Conservation (phyloP, 2,888 invertebrate genomes). For the Venusia cambrica region DNA sequence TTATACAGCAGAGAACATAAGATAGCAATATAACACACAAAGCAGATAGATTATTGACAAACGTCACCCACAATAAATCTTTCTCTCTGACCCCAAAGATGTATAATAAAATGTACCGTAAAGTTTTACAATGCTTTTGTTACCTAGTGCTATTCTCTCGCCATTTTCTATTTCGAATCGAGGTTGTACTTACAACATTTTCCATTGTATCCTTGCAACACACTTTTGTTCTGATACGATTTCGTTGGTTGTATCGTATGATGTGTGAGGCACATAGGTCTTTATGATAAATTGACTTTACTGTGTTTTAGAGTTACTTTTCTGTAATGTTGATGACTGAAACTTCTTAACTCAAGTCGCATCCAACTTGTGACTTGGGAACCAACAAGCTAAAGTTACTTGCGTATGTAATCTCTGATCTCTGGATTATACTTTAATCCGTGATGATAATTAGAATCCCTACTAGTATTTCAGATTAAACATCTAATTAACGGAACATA, state of each 20-base stretch:
- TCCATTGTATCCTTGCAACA: conserved; percentile 12
- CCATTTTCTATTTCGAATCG: conserved; percentile 7
- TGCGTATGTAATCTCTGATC: conserved; percentile 14
- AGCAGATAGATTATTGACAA: too few relatives aligned
- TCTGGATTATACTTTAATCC: conserved; percentile 23
- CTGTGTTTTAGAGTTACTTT: too few relatives aligned
- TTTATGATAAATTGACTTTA: conserved; percentile 5
- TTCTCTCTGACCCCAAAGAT: conserved; percentile 17
- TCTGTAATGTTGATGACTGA: conserved; percentile 21
- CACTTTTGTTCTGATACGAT: conserved; percentile 13
- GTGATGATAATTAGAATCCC: conserved; percentile 23
- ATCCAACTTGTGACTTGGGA: conserved; percentile 19
- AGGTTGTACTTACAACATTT: conserved; percentile 4
- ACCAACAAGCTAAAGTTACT: conserved; percentile 17
- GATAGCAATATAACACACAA: conserved; percentile 12
- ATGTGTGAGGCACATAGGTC: too few relatives aligned
- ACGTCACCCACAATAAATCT: conserved; percentile 21
- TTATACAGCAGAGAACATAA: conserved; percentile 6
- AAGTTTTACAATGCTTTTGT: conserved; percentile 21
- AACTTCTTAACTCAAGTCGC: conserved; percentile 19
- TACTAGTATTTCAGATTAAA: conserved; percentile 21
- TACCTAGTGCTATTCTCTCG: conserved; percentile 11
- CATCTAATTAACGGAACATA: conserved; percentile 30
- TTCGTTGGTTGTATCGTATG: conserved; percentile 1
- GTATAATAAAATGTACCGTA: conserved; percentile 20